Conservation (phyloP, 2,797 vertebrate genomes). For the Podargus strigoides region DNA sequence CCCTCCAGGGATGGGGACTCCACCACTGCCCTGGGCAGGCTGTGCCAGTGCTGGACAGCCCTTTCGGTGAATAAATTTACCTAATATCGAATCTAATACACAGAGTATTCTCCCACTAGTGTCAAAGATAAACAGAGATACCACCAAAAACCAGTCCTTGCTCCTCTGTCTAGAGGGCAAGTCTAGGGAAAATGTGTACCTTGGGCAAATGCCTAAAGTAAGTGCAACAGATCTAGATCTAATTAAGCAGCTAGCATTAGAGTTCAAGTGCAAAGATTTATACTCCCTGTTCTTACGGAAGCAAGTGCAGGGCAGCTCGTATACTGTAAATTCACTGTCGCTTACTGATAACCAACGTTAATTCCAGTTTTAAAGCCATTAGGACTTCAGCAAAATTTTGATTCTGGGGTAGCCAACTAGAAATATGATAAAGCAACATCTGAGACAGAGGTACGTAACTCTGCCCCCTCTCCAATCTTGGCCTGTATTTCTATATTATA, state of each 20-base stretch:
- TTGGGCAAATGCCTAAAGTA: fast-evolving
- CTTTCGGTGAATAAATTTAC: too few relatives aligned
- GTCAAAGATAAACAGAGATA: neutral
- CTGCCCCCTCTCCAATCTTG: fast-evolving
- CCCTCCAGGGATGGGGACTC: too few relatives aligned
- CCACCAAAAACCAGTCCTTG: neutral
- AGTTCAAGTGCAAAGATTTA: neutral
- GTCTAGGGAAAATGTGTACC: fast-evolving
- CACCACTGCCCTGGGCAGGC: too few relatives aligned
- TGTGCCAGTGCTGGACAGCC: too few relatives aligned
- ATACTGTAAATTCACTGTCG: neutral
- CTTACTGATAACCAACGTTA: neutral
- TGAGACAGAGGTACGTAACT: neutral
- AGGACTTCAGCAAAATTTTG: neutral
- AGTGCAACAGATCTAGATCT: neutral
- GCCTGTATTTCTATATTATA: neutral
- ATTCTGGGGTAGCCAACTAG: neutral
- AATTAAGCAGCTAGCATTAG: neutral
- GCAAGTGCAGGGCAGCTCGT: neutral
- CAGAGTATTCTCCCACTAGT: neutral
- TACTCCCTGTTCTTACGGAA: neutral
- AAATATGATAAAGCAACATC: neutral
- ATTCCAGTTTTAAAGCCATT: neutral
- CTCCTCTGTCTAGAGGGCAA: neutral
- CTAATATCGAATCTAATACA: too few relatives aligned